Base-by-base conservation (phyloP, 1,140 invertebrate species). In the Stegodyphus mimosarum region DNA sequence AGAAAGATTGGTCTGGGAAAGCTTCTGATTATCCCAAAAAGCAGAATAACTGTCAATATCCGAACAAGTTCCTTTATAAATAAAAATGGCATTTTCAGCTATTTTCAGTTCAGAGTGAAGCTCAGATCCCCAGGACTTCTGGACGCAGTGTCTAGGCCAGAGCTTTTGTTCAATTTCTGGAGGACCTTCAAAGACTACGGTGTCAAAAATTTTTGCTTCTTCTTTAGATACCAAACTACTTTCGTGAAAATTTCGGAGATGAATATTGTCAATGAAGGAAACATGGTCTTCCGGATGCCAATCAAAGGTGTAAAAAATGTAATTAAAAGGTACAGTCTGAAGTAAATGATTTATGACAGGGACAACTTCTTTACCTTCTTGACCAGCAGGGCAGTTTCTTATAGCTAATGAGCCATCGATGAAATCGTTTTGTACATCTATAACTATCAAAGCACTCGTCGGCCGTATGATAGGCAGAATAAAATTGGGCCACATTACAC, bases 401-500 rank as follows among this genome's bases (percentile, higher is more conserved):
- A 99, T 95, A 88, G 98, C 95, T 75, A 99, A 92, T 13, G 96
- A 96, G 70, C 98, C 98, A 80, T 94, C 94, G 89, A 99, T 98
- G 91, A 99, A 99, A 91, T 99, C 98, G 91, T 99, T 99, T 91
- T 99, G 98, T 6, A 99, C 97, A 91, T 99, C 98, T 72, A 99
- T 96, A 84, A 99, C 94, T 51, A 99, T 91, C 89, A 99, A 95
- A n/a, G 95, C 97, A 89, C 93, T 95, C 75, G 96, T 94, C 50
- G 97, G 97, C 79, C 95, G 92, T 71, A 97, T 94, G 89, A 96
- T 95, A 95, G 95, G 91, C 88, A 91, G 90, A 51, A 92, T 89
- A 90, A 91, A 92, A 51, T 90, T 89, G 64, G 89, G 89, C 89
- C 91, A 91, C 87, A 91, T 90, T 88, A 91, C 92, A 87, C 91